phyloP scores from a whole-genome alignment of 1,140 invertebrate species.

The Sitobion miscanthi region DNA sequence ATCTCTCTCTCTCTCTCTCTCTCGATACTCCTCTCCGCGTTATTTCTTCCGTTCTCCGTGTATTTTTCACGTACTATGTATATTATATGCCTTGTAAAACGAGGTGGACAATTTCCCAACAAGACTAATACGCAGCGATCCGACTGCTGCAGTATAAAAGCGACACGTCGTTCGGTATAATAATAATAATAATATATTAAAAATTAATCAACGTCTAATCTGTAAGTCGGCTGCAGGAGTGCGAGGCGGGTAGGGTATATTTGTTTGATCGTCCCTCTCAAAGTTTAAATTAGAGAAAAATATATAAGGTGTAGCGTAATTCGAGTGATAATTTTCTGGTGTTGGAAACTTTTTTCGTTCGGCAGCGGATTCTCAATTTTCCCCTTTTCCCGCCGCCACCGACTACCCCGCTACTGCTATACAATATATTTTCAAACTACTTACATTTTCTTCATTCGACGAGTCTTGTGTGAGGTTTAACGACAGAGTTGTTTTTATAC shows the following conservation, averaged over 20 bases:
- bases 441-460: background rate
- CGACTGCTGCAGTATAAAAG: background rate
- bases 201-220: too few relatives aligned
- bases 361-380: background rate
- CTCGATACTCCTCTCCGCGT: background rate
- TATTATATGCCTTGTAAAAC: background rate
- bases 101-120: conserved; percentile 2
- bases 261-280: background rate
- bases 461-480: background rate
- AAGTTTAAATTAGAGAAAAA: background rate
- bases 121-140: background rate
- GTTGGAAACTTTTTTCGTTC: background rate
- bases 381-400: too few relatives aligned
- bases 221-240: background rate
- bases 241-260: background rate
- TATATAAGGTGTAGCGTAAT: background rate
- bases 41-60: background rate
- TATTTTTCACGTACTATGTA: background rate
- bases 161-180: background rate
- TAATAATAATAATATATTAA: background rate
- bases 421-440: background rate
- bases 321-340: background rate
- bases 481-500: background rate
- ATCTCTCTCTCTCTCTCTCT: background rate
- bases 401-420: background rate